A percentile compares a stretch with the other conserved stretches of the same genome.
Evolutionary conservation across 2,113 vertebrate genomes (phyloP).

Genomic region (Aleadryas rufinucha): DNA sequence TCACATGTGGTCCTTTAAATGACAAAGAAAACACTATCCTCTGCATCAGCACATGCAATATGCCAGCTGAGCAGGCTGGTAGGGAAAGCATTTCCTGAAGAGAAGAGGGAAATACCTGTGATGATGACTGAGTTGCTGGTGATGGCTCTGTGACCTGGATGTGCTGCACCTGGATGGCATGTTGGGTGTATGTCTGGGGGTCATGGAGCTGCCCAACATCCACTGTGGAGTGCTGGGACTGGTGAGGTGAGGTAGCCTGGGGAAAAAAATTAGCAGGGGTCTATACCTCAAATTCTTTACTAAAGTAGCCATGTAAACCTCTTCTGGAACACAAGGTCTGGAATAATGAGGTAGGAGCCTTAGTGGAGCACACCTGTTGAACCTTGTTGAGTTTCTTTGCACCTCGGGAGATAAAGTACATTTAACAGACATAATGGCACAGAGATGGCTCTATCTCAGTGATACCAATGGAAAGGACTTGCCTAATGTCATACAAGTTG

Average conservation of each 20-base stretch:
- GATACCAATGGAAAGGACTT: not conserved
- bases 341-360: not conserved
- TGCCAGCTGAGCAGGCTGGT: not conserved
- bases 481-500: not conserved
- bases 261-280: not conserved
- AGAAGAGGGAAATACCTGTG: slow-evolving; percentile 76
- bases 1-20: not conserved
- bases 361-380: not conserved
- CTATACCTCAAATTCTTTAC: not conserved
- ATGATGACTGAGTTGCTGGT: slow-evolving; percentile 53
- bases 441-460: not conserved
- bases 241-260: slow-evolving; percentile 90
- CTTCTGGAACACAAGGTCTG: not conserved
- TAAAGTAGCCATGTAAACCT: not conserved
- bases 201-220: slow-evolving; percentile 95
- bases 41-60: not conserved
- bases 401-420: not conserved
- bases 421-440: not conserved
- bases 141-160: slow-evolving; percentile 90
- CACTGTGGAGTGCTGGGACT: slow-evolving; percentile 90
- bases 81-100: not conserved
- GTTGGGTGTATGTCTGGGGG: slow-evolving; percentile 90
- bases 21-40: not conserved
- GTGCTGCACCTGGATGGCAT: slow-evolving; percentile 97
- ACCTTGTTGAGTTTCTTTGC: not conserved